phyloP scores from a whole-genome alignment of 1,140 invertebrate genomes.

The Battus philenor region DNA sequence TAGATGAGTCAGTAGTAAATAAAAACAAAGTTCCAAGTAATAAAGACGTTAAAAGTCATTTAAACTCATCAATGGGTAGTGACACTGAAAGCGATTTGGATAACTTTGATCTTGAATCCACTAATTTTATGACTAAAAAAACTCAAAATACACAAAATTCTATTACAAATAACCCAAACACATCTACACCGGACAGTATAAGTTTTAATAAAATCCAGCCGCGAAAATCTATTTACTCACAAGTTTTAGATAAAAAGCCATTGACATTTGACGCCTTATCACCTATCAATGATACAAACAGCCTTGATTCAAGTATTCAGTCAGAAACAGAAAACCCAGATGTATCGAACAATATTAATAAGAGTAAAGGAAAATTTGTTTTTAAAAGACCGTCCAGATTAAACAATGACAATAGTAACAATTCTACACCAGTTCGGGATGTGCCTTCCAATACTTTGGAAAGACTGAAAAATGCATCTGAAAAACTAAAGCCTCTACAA shows the following conservation, averaged over 20 bases:
- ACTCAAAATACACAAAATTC: conserved; percentile 11
- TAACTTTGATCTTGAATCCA: conserved; percentile 36
- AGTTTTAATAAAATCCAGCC: conserved; percentile 24
- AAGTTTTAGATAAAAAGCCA: conserved; percentile 38
- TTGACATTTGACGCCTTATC: conserved; percentile 41
- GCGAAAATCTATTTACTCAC: conserved; percentile 35
- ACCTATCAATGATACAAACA: conserved; percentile 26
- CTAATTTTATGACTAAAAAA: conserved; percentile 18
- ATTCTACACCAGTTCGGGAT: conserved; percentile 29
- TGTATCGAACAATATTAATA: conserved; percentile 26
- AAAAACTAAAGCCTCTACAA: conserved; percentile 53
- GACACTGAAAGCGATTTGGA: conserved; percentile 30
- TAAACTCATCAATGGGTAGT: conserved; percentile 24
- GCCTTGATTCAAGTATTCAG: conserved; percentile 23
- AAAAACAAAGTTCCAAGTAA: conserved; percentile 10
- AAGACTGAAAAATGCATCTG: conserved; percentile 51
- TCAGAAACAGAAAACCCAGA: conserved; percentile 27
- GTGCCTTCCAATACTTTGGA: conserved; percentile 55
- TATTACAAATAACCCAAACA: conserved; percentile 21
- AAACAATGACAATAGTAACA: conserved; percentile 24
- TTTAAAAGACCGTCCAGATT: conserved; percentile 59
- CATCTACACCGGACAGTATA: conserved; percentile 37
- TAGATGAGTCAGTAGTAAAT: conserved; percentile 5
- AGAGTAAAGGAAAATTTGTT: conserved; percentile 61
- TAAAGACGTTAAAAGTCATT: conserved; percentile 17